Percentiles rank a stretch among this genome's conserved stretches.
Conservation (phyloP, 2,113 vertebrate genomes). For the Platichthys flesus region DNA sequence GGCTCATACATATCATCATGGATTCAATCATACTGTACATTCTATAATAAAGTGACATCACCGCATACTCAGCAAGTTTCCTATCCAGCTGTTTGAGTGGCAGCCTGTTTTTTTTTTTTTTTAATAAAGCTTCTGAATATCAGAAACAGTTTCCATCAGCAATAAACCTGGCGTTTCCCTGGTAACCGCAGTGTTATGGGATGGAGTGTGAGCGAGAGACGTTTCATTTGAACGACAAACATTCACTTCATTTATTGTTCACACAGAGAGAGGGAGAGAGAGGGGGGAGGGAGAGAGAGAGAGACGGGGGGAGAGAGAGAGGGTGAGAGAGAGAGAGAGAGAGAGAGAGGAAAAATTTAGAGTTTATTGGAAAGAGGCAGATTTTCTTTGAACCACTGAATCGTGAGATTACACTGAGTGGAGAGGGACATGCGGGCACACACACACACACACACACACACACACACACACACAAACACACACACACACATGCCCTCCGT, state of each 20-base stretch:
- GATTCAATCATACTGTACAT: too few species aligned
- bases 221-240: slow-evolving; percentile 69
- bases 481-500: slow-evolving; percentile 17
- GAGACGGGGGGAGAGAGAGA: slow-evolving; percentile 48
- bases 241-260: slow-evolving; percentile 68
- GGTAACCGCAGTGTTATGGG: slow-evolving; percentile 49
- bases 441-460: slow-evolving; percentile 7
- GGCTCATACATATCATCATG: too few species aligned
- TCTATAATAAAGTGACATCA: not conserved
- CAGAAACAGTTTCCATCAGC: slow-evolving; percentile 32
- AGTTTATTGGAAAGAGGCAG: slow-evolving; percentile 79
- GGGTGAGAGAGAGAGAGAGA: slow-evolving; percentile 40
- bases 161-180: slow-evolving; percentile 58
- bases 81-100: slow-evolving; percentile 13
- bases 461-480: slow-evolving; percentile 2
- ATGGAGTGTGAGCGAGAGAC: slow-evolving; percentile 37
- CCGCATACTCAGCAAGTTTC: slow-evolving; percentile 19
- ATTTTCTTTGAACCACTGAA: slow-evolving; percentile 84
- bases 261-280: slow-evolving; percentile 34
- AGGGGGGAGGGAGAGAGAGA: slow-evolving; percentile 62
- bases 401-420: slow-evolving; percentile 83
- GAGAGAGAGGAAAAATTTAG: slow-evolving; percentile 51
- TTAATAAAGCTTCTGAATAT: slow-evolving; percentile 63
- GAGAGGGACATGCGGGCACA: slow-evolving; percentile 40
- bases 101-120: slow-evolving; percentile 37